Evolutionary conservation across 1,140 invertebrate genomes (phyloP).

Genomic region (Orius insidiosus): DNA sequence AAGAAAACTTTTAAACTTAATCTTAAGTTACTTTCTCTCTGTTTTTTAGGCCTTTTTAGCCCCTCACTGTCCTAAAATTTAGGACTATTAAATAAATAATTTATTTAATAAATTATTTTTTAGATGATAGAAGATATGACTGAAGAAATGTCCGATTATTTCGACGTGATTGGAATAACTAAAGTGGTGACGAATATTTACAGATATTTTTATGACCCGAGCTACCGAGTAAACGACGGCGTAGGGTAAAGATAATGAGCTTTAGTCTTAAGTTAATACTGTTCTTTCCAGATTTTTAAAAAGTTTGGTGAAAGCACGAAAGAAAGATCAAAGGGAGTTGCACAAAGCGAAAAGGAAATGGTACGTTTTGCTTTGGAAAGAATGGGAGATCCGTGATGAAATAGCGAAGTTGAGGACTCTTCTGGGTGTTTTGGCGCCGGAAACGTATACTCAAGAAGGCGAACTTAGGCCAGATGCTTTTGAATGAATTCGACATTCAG

Average conservation of each 20-base stretch:
- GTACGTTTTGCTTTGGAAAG: neutral
- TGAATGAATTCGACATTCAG: too few relatives aligned
- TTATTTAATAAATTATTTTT: too few relatives aligned
- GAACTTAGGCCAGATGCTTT: too few relatives aligned
- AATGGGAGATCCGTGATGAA: neutral
- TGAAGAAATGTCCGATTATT: neutral
- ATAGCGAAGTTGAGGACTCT: neutral
- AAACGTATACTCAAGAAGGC: too few relatives aligned
- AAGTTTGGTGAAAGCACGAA: neutral
- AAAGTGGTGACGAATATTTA: neutral
- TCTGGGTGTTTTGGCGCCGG: too few relatives aligned
- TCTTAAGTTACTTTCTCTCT: too few relatives aligned
- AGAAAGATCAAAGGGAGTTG: neutral
- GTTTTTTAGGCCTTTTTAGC: too few relatives aligned
- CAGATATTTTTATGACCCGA: neutral
- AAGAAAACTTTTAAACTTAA: too few relatives aligned
- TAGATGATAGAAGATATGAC: neutral
- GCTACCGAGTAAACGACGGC: neutral
- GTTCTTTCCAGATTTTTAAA: neutral
- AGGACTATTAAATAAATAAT: too few relatives aligned
- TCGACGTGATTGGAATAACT: neutral
- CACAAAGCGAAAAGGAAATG: neutral
- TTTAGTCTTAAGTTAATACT: neutral
- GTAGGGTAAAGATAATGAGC: neutral
- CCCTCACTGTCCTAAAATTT: too few relatives aligned